Base-by-base conservation (phyloP, 1,140 invertebrate species). In the Eufriesea mexicana region DNA sequence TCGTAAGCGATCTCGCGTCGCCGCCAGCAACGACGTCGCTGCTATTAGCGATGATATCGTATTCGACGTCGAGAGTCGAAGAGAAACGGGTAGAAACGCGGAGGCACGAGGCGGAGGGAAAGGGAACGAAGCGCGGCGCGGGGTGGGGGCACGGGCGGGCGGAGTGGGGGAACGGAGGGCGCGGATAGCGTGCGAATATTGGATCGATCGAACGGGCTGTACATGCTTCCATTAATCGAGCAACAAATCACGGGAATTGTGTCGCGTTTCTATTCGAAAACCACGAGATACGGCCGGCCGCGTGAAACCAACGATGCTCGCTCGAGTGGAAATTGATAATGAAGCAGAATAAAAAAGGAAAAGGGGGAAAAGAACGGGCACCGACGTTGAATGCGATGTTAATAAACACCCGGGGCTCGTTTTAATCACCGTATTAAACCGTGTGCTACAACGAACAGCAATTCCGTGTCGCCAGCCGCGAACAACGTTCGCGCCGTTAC, bases 161-260 rank as follows among this genome's bases (percentile, higher is more conserved):
- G 14, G 47, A 25, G 25, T 9, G 28, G 28, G 42, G 35, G 7
- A 14, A 6, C 18, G 54, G 55, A 61, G 83, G 71, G 76, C 35
- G 64, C n/a, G 59, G 85, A 81, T 76, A 57, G 74, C 75, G 86
- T 62, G 86, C 76, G 86, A 87, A 87, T 87, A 87, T 87, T 81
- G 86, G 86, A 87, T 84, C 86, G 85, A 86, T 86, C 51, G 83
- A 64, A 79, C 64, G 76, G 18, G 12, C 51, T 66, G 77, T 83
- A 70, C 81, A 78, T 59, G 86, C 66, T 70, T 87, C 86, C 86
- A 84, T 87, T 87, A 87, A 87, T 87, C 85, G 86, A 87, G 86
- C 86, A 87, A 83, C 86, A 87, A 87, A 87, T 87, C 81, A 85
- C 86, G 86, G 86, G 83, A 87, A 87, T 86, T 87, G 83, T 86